Percentiles rank a stretch among this genome's conserved stretches.
phyloP scores from a whole-genome alignment of 1,140 invertebrate genomes.

The Eueides isabella region DNA sequence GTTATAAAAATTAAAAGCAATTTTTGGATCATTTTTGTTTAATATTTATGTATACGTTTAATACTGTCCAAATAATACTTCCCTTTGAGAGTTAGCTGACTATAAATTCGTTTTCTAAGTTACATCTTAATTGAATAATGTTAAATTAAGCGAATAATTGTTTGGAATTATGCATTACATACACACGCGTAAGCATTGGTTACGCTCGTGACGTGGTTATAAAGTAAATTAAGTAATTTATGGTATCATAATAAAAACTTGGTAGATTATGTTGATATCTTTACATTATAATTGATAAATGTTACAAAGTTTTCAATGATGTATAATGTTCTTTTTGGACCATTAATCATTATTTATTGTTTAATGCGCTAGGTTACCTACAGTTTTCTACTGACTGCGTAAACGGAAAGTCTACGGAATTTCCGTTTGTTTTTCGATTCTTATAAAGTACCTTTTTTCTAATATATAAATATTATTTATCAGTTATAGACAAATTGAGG shows the following conservation, averaged over 20 bases:
- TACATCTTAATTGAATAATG: conserved; percentile 36
- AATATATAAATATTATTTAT: no score
- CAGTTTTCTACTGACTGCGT: no score
- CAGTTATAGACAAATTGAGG: no score
- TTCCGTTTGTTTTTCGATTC: no score
- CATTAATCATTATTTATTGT: no score
- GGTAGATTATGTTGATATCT: background rate
- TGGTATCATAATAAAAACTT: background rate
- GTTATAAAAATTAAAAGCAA: background rate
- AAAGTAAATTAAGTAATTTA: conserved; percentile 10
- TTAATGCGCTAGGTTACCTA: no score
- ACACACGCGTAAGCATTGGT: conserved; percentile 17
- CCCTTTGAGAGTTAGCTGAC: background rate
- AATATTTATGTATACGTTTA: background rate
- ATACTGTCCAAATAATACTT: background rate
- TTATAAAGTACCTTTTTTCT: no score
- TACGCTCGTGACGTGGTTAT: conserved; percentile 3
- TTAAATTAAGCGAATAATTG: conserved; percentile 49
- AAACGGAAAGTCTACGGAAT: no score
- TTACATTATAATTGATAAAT: background rate
- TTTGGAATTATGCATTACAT: conserved; percentile 23
- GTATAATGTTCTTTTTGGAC: no score
- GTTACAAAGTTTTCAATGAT: no score
- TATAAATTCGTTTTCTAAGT: conserved; percentile 21
- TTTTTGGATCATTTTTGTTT: background rate